Evolutionary conservation across 53 echinoderm and acorn worm species (phyloP).

Genomic region (Paracentrotus lividus): DNA sequence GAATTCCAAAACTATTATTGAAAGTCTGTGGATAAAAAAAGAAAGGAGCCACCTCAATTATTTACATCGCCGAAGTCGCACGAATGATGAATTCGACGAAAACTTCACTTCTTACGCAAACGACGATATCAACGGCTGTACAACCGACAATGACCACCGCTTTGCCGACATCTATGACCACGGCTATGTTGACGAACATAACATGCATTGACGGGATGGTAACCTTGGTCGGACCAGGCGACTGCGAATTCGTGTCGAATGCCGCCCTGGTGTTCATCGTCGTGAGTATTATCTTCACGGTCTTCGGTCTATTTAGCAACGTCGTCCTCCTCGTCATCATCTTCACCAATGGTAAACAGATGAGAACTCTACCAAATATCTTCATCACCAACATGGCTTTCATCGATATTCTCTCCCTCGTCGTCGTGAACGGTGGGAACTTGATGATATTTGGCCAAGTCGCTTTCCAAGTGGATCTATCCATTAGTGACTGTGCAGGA

Average conservation of each 20-base stretch:
- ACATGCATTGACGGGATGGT: background rate
- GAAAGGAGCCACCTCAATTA: too few species aligned
- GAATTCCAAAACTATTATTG: too few species aligned
- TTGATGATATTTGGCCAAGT: background rate
- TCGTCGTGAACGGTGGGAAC: slow-evolving; percentile 40
- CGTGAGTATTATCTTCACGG: slow-evolving; percentile 17
- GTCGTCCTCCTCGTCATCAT: slow-evolving; percentile 37
- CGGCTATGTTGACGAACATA: background rate
- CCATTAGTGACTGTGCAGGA: background rate
- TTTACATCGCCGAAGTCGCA: too few species aligned
- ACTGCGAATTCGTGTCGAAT: slow-evolving; percentile 26
- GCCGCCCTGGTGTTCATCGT: slow-evolving; percentile 10
- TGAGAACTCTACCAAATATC: slow-evolving; percentile 41
- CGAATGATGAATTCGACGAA: too few species aligned
- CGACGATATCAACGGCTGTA: too few species aligned
- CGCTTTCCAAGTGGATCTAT: background rate
- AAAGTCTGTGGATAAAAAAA: too few species aligned
- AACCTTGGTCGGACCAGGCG: background rate
- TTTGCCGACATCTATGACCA: too few species aligned
- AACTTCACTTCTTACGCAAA: too few species aligned
- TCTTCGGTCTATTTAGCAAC: slow-evolving; percentile 51
- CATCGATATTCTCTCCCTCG: slow-evolving; percentile 6
- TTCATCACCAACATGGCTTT: slow-evolving; percentile 51
- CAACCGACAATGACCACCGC: too few species aligned
- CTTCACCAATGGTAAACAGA: slow-evolving; percentile 3